Percentiles rank a stretch among this genome's conserved stretches.
Evolutionary conservation across 1,140 invertebrate genomes (phyloP).

Genomic region (Brachionus plicatilis): DNA sequence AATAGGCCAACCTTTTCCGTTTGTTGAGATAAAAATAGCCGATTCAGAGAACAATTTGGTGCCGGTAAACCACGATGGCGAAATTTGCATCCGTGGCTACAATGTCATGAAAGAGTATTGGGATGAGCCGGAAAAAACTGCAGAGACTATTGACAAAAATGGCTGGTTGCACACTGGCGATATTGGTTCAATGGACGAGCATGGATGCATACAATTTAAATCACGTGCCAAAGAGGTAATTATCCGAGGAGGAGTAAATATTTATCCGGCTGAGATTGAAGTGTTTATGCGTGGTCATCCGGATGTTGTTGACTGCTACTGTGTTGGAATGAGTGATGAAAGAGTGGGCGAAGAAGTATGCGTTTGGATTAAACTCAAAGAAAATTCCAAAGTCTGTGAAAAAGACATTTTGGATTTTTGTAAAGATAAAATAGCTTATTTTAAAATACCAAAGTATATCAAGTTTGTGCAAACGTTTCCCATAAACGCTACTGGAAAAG

Average conservation of each 20-base stretch:
- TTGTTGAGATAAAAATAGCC: conserved; percentile 63
- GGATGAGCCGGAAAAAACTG: conserved; percentile 12
- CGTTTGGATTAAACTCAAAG: neutral
- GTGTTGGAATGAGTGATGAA: conserved; percentile 64
- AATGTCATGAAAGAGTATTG: conserved; percentile 35
- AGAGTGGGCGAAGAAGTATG: conserved; percentile 21
- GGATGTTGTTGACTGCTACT: neutral
- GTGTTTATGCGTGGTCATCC: neutral
- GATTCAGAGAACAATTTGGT: conserved; percentile 64
- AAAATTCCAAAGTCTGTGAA: neutral
- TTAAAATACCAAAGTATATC: conserved; percentile 74
- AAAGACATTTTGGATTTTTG: conserved; percentile 63
- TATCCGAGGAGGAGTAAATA: conserved; percentile 85
- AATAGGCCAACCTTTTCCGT: neutral
- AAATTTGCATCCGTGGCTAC: conserved; percentile 35
- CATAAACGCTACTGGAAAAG: conserved; percentile 75
- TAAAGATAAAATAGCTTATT: conserved; percentile 68
- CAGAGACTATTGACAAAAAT: neutral
- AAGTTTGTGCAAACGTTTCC: conserved; percentile 67
- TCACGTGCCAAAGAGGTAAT: conserved; percentile 83
- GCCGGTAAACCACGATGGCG: conserved; percentile 61
- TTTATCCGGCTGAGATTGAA: conserved; percentile 68
- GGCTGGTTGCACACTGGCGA: conserved; percentile 32
- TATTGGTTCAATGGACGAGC: conserved; percentile 27
- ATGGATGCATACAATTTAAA: conserved; percentile 59